Conservation (phyloP, 2,888 invertebrate genomes). For the Lasioglossum calceatum region DNA sequence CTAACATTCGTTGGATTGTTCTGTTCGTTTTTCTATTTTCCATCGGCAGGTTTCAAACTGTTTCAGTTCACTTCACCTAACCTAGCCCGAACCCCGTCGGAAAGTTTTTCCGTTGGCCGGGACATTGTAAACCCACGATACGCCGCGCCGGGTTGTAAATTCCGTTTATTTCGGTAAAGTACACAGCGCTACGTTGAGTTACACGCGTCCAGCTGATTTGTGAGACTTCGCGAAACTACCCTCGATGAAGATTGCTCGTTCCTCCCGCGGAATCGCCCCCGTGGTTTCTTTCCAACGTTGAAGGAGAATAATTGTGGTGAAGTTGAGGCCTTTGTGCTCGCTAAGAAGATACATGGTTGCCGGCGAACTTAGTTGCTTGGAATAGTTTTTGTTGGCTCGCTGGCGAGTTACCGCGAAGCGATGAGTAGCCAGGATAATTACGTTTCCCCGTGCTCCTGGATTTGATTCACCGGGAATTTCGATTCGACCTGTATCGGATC, state of each 20-base stretch:
- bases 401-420: not conserved
- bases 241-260: slow-evolving; percentile 9
- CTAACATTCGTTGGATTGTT: too few species aligned
- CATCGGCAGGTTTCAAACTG: not conserved
- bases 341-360: not conserved
- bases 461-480: not conserved
- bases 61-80: slow-evolving; percentile 23
- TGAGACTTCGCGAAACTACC: slow-evolving; percentile 15
- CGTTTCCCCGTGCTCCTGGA: not conserved
- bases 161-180: slow-evolving; percentile 31
- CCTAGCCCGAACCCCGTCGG: not conserved
- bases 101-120: slow-evolving; percentile 9
- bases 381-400: not conserved
- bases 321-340: not conserved
- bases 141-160: slow-evolving; percentile 25
- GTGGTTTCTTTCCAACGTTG: slow-evolving; percentile 2
- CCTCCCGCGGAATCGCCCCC: slow-evolving; percentile 8
- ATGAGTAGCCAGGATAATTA: not conserved
- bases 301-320: not conserved
- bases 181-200: not conserved
- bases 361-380: not conserved
- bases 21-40: not conserved
- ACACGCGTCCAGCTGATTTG: slow-evolving; percentile 22
- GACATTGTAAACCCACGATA: slow-evolving; percentile 24
- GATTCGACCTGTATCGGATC: not conserved